A percentile compares a stretch with the other conserved stretches of the same genome.
These are phyloP conservation scores for Chloroclysta siterata DNA, from an alignment of 2,888 invertebrate genomes.

Conservation along the genomic window DNA sequence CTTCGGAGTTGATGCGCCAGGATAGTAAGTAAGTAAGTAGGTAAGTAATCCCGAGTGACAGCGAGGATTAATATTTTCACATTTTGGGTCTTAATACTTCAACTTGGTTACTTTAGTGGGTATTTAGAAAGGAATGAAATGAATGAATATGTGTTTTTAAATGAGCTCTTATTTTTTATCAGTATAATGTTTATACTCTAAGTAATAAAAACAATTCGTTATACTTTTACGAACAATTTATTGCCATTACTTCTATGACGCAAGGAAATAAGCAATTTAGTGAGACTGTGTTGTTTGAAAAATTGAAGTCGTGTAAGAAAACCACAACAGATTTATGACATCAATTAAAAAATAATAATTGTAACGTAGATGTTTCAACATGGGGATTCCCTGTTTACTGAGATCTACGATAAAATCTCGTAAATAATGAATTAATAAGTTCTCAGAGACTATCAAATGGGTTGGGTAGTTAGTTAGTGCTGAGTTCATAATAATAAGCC, in stretches of 20 bases:
- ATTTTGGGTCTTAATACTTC: too few relatives aligned
- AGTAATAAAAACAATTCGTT: background rate
- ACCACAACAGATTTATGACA: constrained; percentile 14
- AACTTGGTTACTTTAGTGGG: too few relatives aligned
- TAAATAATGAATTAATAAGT: constrained; percentile 8
- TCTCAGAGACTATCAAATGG: constrained; percentile 2
- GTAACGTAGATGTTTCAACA: background rate
- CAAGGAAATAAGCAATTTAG: constrained; percentile 10
- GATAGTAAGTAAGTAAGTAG: too few relatives aligned
- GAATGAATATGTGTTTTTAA: too few relatives aligned
- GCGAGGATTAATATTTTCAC: too few relatives aligned
- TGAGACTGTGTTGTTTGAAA: constrained; percentile 13
- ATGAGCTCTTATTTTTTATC: background rate
- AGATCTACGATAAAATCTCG: constrained; percentile 5
- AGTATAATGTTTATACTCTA: background rate
- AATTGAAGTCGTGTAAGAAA: constrained; percentile 12
- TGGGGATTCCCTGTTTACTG: constrained; percentile 20
- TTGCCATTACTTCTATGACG: constrained; percentile 3
- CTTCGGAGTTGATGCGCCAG: too few relatives aligned
- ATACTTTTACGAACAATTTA: constrained; percentile 14
- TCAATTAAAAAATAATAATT: constrained; percentile 15
- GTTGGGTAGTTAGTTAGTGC: background rate
- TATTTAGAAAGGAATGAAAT: too few relatives aligned
- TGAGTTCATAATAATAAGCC: background rate
- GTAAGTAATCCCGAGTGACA: too few relatives aligned